Conservation (phyloP, 2,113 vertebrate genomes). For the Phyllostomus discolor region DNA sequence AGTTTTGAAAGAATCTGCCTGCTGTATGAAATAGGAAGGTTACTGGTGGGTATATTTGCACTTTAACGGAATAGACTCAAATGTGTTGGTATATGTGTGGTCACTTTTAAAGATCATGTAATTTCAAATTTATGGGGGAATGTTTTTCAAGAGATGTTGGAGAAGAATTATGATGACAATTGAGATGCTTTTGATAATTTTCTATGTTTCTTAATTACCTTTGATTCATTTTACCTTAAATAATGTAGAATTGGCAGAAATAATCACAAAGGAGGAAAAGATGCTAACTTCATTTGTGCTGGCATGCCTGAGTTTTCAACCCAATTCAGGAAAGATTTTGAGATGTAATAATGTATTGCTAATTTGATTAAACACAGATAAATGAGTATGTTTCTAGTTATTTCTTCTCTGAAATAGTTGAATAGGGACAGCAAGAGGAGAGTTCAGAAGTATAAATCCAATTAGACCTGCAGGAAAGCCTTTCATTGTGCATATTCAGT, state of each 20-base stretch:
- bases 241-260: neutral
- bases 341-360: neutral
- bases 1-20: neutral
- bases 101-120: neutral
- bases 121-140: neutral
- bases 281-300: neutral
- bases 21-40: neutral
- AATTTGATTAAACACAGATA: neutral
- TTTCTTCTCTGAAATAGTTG: neutral
- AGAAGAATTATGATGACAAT: neutral
- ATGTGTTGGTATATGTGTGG: neutral
- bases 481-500: neutral
- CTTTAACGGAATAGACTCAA: neutral
- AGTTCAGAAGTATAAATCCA: neutral
- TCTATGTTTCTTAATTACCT: neutral
- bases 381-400: neutral
- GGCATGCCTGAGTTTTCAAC: neutral
- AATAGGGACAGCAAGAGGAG: neutral
- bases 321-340: neutral
- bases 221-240: slow-evolving; percentile 14
- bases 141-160: neutral
- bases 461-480: neutral
- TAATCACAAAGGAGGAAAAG: neutral
- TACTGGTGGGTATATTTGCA: neutral
- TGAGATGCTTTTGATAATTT: neutral